Evolutionary conservation across 2,888 invertebrate genomes (phyloP).

Genomic region (Caenorhabditis sp.): DNA sequence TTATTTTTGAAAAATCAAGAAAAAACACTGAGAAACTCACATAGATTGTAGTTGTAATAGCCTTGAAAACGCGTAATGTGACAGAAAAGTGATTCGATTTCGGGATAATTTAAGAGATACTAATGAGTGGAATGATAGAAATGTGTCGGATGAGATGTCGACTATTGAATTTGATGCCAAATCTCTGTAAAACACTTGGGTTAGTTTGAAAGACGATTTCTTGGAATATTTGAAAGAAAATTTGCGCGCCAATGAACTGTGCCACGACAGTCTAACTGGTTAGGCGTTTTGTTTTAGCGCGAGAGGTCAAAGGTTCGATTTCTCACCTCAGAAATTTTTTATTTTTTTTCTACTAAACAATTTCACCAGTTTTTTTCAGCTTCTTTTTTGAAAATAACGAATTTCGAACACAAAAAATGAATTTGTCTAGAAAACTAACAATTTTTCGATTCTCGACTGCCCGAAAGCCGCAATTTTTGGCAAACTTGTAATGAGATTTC

Average conservation of each 20-base stretch:
- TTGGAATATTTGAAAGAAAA: too few species aligned
- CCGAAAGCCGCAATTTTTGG: conserved; percentile 17
- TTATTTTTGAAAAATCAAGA: not conserved
- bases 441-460: conserved; percentile 12
- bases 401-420: not conserved
- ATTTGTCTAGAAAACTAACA: conserved; percentile 25
- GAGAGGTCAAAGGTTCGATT: too few species aligned
- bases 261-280: too few species aligned
- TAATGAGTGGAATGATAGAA: conserved; percentile 41
- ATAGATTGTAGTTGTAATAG: conserved; percentile 38
- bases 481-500: conserved; percentile 39
- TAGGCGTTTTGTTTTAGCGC: too few species aligned
- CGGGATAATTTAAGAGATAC: conserved; percentile 44
- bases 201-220: too few species aligned
- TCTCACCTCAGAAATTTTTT: too few species aligned
- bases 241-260: too few species aligned
- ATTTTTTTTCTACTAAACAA: not conserved
- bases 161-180: conserved; percentile 50
- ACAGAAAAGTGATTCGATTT: conserved; percentile 45
- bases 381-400: not conserved
- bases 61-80: conserved; percentile 40
- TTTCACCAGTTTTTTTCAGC: not conserved
- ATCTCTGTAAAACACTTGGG: conserved; percentile 53
- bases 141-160: conserved; percentile 38
- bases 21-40: conserved; percentile 20